A percentile compares a stretch with the other conserved stretches of the same genome.
Evolutionary conservation across 2,113 vertebrate genomes (phyloP).

Genomic region (Corythoichthys haematopterus): DNA sequence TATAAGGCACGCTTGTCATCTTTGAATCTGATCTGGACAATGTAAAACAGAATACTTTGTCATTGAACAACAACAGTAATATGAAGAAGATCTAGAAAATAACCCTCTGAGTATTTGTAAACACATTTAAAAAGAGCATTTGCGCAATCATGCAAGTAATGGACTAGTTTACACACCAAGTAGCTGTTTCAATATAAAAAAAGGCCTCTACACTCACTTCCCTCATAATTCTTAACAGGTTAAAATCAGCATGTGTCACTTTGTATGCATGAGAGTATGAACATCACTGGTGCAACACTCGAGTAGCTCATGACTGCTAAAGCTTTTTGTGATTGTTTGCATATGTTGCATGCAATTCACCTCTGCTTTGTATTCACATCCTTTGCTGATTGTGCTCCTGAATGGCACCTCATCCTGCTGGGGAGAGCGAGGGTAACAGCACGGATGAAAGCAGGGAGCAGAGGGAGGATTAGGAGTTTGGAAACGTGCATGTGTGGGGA

Average conservation of each 20-base stretch:
- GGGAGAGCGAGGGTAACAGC: slow-evolving; percentile 33
- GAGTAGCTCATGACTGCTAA: slow-evolving; percentile 50
- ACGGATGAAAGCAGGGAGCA: slow-evolving; percentile 57
- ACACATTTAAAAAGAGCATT: slow-evolving; percentile 7
- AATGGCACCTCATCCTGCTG: slow-evolving; percentile 52
- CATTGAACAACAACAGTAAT: background rate
- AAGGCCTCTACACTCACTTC: slow-evolving; percentile 39
- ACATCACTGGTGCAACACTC: slow-evolving; percentile 4
- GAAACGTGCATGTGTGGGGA: slow-evolving; percentile 61
- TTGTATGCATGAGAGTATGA: slow-evolving; percentile 9
- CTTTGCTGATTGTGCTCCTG: slow-evolving; percentile 61
- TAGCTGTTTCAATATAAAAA: slow-evolving; percentile 25
- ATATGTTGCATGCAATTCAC: slow-evolving; percentile 30
- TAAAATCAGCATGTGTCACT: slow-evolving; percentile 46
- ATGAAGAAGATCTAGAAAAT: slow-evolving; percentile 4
- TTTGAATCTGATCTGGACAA: slow-evolving; percentile 16
- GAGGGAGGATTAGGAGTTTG: slow-evolving; percentile 61
- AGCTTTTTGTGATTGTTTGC: slow-evolving; percentile 40
- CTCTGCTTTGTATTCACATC: slow-evolving; percentile 66
- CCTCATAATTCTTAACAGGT: slow-evolving; percentile 58
- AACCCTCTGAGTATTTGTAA: background rate
- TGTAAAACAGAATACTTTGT: slow-evolving; percentile 13
- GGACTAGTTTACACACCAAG: slow-evolving; percentile 29
- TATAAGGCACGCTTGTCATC: background rate
- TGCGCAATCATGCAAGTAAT: slow-evolving; percentile 8